phyloP scores from a whole-genome alignment of 2,888 invertebrate genomes.

The Cantharis flavilabris region DNA sequence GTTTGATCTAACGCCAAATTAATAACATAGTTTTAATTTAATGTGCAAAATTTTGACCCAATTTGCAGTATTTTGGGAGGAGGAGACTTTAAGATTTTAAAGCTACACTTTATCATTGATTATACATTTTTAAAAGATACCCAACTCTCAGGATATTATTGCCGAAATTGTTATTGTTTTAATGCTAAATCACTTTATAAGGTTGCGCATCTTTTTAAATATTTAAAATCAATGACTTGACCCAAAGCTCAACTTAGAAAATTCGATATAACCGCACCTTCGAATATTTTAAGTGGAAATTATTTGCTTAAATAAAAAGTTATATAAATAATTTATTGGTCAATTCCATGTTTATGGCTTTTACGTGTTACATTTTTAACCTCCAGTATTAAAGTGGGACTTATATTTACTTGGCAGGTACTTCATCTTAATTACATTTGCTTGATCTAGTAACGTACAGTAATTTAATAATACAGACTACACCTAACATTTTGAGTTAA shows the following conservation, averaged over 20 bases:
- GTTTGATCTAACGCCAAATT: neutral
- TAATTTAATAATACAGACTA: too few species aligned
- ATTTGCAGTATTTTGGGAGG: too few species aligned
- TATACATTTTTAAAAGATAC: too few species aligned
- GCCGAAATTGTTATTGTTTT: too few species aligned
- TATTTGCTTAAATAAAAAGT: neutral
- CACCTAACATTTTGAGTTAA: too few species aligned
- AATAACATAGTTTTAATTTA: too few species aligned
- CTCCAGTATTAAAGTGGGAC: neutral
- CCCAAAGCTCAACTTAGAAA: neutral
- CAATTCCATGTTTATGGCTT: neutral
- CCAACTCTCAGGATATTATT: too few species aligned
- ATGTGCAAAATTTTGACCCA: neutral
- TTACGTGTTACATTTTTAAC: neutral
- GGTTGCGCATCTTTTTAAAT: too few species aligned
- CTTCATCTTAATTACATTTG: neutral
- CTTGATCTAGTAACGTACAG: too few species aligned
- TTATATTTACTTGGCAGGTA: neutral
- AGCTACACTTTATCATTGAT: too few species aligned
- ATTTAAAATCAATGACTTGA: neutral
- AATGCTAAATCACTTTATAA: too few species aligned
- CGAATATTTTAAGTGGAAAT: neutral
- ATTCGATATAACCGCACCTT: neutral
- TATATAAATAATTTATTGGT: neutral
- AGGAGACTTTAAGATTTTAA: too few species aligned